phyloP scores from a whole-genome alignment of 2,888 invertebrate genomes.

The Xestia xanthographa region DNA sequence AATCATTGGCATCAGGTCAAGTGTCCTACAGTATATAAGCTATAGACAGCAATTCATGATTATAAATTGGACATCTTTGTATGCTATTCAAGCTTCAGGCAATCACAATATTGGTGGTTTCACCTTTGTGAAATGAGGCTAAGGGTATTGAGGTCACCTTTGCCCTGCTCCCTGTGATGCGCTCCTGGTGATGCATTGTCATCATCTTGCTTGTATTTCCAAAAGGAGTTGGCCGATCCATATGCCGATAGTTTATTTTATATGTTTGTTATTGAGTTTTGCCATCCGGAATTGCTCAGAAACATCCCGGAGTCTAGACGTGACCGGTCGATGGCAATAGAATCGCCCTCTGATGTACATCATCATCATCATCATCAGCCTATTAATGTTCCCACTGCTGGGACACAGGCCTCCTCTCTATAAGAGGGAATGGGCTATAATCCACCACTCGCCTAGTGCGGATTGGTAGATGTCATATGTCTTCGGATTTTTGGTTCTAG shows the following conservation, averaged over 20 bases:
- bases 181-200: background rate
- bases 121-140: background rate
- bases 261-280: background rate
- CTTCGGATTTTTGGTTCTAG: too few species aligned
- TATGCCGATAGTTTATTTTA: background rate
- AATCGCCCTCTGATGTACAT: too few species aligned
- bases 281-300: background rate
- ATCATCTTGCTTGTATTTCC: background rate
- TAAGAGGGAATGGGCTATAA: too few species aligned
- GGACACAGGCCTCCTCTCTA: too few species aligned
- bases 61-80: slow-evolving; percentile 47
- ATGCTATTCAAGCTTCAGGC: slow-evolving; percentile 20
- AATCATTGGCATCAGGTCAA: slow-evolving; percentile 49
- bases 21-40: slow-evolving; percentile 20
- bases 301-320: background rate
- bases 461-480: too few species aligned
- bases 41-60: slow-evolving; percentile 51
- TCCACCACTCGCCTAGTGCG: too few species aligned
- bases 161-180: background rate
- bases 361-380: too few species aligned
- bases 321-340: background rate
- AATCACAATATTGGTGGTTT: slow-evolving; percentile 28
- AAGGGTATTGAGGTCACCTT: background rate
- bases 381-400: too few species aligned
- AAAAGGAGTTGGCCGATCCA: background rate